Evolutionary conservation across 2,888 invertebrate species (phyloP), one percentile per base, ranked within the genome.

Genomic region (Dicycla oo): DNA sequence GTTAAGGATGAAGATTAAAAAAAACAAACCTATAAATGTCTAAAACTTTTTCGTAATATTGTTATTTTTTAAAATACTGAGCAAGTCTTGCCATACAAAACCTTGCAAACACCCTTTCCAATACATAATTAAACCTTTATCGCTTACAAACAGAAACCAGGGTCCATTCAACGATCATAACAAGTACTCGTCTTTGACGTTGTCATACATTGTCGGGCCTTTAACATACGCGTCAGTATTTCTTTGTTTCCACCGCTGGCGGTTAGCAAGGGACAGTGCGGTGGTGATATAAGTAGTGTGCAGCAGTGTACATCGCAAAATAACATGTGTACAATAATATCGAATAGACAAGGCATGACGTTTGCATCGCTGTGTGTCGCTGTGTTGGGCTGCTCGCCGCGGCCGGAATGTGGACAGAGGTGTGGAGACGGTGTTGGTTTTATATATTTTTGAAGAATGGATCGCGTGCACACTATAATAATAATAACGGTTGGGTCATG

Each of bases 271-370:
- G 75, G 75, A 73, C 71, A 23, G 75, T 77, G 70, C 58, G 49
- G 10, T 47, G 18, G 51, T 45, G 69, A 45, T 66, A 73, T 70
- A 75, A 67, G 75, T 62, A 62, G 54, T 49, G 45, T 49, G 74
- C 68, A 73, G 78, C 66, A 73, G 62, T 81, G 80, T 73, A 81
- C 57, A 69, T 81, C 74, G 85, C 73, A 75, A 73, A 80, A 81
- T 86, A 86, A 86, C 86, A 84, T 85, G 84, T 86, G 83, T 84
- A 87, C 83, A 88, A 86, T 85, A 87, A 88, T 81, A 82, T 79
- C 75, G 83, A 86, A 87, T 87, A 87, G 88, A 88, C 88, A 88
- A 86, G 84, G 85, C 82, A 74, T 87, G 88, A 87, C 87, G 85
- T 80, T 83, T 85, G 88, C 82, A 88, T 86, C 82, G 86, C 77